Evolutionary conservation across 2,797 vertebrate genomes (phyloP), one percentile per base, ranked within the genome.

Genomic region (Cirrhinus mrigala): DNA sequence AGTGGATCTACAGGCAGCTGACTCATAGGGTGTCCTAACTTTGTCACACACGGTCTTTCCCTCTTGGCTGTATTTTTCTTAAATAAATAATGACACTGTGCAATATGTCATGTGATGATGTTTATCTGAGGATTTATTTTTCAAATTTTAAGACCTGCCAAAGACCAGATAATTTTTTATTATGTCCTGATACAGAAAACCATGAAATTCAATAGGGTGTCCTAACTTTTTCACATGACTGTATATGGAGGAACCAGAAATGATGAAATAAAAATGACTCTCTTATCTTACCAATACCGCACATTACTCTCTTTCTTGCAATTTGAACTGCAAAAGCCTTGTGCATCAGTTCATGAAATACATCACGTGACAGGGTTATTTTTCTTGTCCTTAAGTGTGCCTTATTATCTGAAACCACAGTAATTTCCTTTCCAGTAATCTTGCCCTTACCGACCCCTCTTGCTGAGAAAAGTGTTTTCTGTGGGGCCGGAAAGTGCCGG

Each of bases 401-500:
- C 12, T 79, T 10, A 29, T 64, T 79, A 79, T 79, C 24, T 48
- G 58, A 48, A n/a, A 48, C 15, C 24, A 48, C 77, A 64, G 77
- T 24, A 6, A 29, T 20, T 64, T 79, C 58, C 77, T 24, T 20
- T 79, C 15, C 9, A 78, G 76, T 62, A 46, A 62, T 79, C 76
- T 62, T 12, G 0, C n/a, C 14, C 7, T 27, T 10, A 18, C 2
- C 4, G 9, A 7, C 58, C 12, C 11, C 29, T 15, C 40, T 64
- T 79, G 22, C 58, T 29, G 40, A 24, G 11, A 37, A 8, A 33
- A 37, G 18, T 2, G 16, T 29, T 74, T 74, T 20, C 60, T 29
- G 16, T 18, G 6, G 5, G 81, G 6, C 48, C 24, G 22, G 84
- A 78, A 88, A 73, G 74, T 46, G n/a, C n/a, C n/a, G n/a, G n/a